Conservation (phyloP, 1,140 invertebrate species). For the Aricia agestis region DNA sequence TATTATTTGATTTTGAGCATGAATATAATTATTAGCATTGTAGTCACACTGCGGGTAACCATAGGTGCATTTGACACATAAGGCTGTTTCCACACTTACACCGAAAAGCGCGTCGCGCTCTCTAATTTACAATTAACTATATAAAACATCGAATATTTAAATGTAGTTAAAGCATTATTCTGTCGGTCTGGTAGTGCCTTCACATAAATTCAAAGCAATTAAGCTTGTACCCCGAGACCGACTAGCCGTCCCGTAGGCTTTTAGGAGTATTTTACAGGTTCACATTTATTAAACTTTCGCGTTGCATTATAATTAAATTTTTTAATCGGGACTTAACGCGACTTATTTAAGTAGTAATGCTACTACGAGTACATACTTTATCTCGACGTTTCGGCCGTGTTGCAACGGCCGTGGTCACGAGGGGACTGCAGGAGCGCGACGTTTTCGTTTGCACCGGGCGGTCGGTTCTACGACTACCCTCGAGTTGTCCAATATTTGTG, state of each 20-base stretch:
- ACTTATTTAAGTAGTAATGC: too few species aligned
- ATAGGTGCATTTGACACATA: constrained; percentile 10
- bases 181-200: constrained; percentile 52
- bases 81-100: constrained; percentile 20
- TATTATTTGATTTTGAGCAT: too few species aligned
- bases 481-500: too few species aligned
- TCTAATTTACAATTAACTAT: constrained; percentile 61
- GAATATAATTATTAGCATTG: background rate
- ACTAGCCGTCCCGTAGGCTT: constrained; percentile 69
- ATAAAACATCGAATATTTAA: constrained; percentile 68
- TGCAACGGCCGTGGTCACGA: too few species aligned
- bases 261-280: constrained; percentile 52
- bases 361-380: too few species aligned
- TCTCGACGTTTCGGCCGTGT: too few species aligned
- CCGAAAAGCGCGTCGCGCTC: constrained; percentile 32
- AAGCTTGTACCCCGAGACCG: constrained; percentile 40
- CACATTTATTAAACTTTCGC: too few species aligned
- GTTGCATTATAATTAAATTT: too few species aligned
- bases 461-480: too few species aligned
- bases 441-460: too few species aligned
- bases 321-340: too few species aligned
- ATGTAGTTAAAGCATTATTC: constrained; percentile 71
- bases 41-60: constrained; percentile 1
- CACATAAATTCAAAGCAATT: constrained; percentile 20
- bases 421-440: too few species aligned